A percentile compares a stretch with the other conserved stretches of the same genome.
Conservation (phyloP, 2,113 vertebrate genomes). For the Laterallus jamaicensis region DNA sequence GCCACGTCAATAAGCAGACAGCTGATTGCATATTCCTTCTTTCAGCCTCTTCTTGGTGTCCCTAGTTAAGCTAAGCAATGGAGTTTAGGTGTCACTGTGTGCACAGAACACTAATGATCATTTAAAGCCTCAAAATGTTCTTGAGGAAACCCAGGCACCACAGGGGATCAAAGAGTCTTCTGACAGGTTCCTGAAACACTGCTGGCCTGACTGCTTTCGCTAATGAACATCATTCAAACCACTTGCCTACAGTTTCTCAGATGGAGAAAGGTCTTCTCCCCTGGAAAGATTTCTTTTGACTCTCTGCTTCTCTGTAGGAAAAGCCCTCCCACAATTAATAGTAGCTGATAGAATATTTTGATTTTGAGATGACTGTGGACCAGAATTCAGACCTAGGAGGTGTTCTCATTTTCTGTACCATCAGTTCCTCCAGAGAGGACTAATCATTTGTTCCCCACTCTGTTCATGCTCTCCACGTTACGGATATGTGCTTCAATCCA, state of each 20-base stretch:
- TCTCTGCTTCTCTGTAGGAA: neutral
- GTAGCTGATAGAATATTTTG: neutral
- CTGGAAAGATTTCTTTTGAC: constrained; percentile 28
- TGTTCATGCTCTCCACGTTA: neutral
- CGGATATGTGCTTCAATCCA: neutral
- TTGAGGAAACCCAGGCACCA: neutral
- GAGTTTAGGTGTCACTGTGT: neutral
- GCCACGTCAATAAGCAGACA: neutral
- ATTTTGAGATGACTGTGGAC: neutral
- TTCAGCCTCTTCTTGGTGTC: neutral
- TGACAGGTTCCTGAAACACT: neutral
- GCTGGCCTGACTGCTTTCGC: neutral
- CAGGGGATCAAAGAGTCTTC: neutral
- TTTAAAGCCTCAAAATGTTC: neutral
- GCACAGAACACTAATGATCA: neutral
- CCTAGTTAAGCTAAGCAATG: neutral
- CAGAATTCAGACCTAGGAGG: neutral
- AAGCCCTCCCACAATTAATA: neutral
- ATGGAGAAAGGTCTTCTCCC: constrained; percentile 19
- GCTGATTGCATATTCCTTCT: neutral
- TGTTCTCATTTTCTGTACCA: neutral
- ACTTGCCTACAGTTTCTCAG: neutral
- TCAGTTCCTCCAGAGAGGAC: neutral
- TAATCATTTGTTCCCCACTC: neutral
- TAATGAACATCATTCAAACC: neutral